Base-by-base conservation (phyloP, 2,113 vertebrate genomes). In the Oncorhynchus gorbuscha region DNA sequence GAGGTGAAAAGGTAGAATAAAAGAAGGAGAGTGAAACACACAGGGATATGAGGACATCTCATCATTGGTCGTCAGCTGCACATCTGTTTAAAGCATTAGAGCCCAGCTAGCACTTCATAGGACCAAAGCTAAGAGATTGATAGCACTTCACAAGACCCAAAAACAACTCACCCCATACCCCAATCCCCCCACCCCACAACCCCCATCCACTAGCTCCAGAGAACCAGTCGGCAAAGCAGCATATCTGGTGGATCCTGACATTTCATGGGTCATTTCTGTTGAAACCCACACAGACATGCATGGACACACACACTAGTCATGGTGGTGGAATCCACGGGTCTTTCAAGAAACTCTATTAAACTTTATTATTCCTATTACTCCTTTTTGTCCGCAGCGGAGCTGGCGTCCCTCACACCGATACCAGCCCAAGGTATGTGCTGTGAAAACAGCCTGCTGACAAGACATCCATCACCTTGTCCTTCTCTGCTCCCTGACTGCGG, bases 391-490 rank as follows among this genome's bases (percentile, higher is more conserved):
- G 1, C 76, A 74, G 65, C 13, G 73, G 59, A 64, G 62, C n/a
- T 13, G 69, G 3, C 22, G 58, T 76, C 68, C 22, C 8, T 81
- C 71, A 35, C 75, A 69, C 75, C 71, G 59, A n/a, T 81, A 78
- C 74, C 83, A 85, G 77, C 81, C 85, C 81, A 82, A 88, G 83
- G 81, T 88, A 86, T 83, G 84, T 65, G 28, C 78, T 88, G 79
- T 78, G 66, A 76, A 91, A 91, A 89, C 87, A 92, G 1, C 30
- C 76, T 11, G 26, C 68, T 64, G 87, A 85, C 81, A 88, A 87
- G 75, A 68, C 86, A 88, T 92, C 89, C 88, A 87, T 91, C 90
- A 89, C 77, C 78, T 73, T 82, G 74, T 69, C 7, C 8, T 18
- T 70, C 51, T 74, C 39, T 62, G 68, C 45, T 75, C 69, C 58